phyloP scores from a whole-genome alignment of 2,888 invertebrate species.

The Agrochola lychnidis region DNA sequence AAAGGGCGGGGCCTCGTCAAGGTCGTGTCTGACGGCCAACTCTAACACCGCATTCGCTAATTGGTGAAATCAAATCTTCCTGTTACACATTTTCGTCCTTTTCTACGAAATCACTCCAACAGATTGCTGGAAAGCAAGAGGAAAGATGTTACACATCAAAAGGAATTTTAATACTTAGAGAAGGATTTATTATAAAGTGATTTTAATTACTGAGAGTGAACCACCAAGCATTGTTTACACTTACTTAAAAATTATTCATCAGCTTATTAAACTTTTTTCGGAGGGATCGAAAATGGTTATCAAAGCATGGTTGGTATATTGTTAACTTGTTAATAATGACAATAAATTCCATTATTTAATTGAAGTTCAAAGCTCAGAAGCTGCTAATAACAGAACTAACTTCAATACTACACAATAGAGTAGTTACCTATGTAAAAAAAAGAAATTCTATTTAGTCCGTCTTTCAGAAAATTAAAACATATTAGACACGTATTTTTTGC shows the following conservation, averaged over 20 bases:
- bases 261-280: not conserved
- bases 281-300: not conserved
- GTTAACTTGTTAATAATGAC: not conserved
- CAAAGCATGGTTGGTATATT: not conserved
- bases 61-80: too few relatives aligned
- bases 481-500: too few relatives aligned
- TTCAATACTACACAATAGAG: not conserved
- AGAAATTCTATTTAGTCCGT: too few relatives aligned
- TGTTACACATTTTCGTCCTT: too few relatives aligned
- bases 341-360: not conserved
- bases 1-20: too few relatives aligned
- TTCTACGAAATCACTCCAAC: too few relatives aligned
- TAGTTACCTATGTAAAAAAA: too few relatives aligned
- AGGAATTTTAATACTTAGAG: not conserved
- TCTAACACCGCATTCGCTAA: too few relatives aligned
- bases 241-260: not conserved
- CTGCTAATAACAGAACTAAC: not conserved
- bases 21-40: too few relatives aligned
- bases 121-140: too few relatives aligned
- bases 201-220: not conserved
- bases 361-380: not conserved
- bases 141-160: too few relatives aligned
- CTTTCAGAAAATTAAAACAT: too few relatives aligned
- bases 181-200: not conserved
- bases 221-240: not conserved